Evolutionary conservation across 2,113 vertebrate genomes (phyloP), one percentile per base, ranked within the genome.

Genomic region (Hymenochirus boettgeri): DNA sequence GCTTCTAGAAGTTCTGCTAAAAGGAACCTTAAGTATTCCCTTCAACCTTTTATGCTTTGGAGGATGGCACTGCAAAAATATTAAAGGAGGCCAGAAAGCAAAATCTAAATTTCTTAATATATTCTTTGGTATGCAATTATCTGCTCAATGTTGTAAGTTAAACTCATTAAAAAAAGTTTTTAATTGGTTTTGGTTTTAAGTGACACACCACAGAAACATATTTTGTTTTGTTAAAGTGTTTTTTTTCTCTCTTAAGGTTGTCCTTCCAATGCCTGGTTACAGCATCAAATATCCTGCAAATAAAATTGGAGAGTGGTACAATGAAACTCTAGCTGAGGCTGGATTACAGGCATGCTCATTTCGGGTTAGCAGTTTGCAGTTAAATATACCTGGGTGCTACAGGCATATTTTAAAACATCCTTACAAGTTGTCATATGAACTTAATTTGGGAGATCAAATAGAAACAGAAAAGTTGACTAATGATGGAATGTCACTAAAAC

Each of bases 321-420:
- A 37, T 63, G 91, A 88, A 70, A 74, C 72, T 70, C 85, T 84
- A 82, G 70, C 54, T 29, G 61, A 70, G 65, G 86, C 96, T 54
- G 91, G 89, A 2, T 81, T 98, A 42, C 76, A 80, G 7, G 65
- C 72, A 5, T 92, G 86, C 59, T 88, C 82, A 53, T 99, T 96
- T 77, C 83, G 90, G 79, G 81, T 97, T 26, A 61, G 83, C 59
- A 1, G 82, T 0, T 85, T 99, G 39, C 95, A 95, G 62, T 78
- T 98, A 50, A 99, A 96, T 42, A 62, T 94, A 51, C 96, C 94
- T 1, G 96, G 96, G 39, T 95, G 94, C 83, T 94, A 97, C 74
- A 88, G 96, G 72, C 85, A 81, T 47, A 76, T 99, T 65, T 69
- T 97, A 80, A 93, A 93, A 54, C 75, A 74, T 17, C 89, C 94